phyloP scores from a whole-genome alignment of 2,888 invertebrate genomes.

The Apamea sordens region DNA sequence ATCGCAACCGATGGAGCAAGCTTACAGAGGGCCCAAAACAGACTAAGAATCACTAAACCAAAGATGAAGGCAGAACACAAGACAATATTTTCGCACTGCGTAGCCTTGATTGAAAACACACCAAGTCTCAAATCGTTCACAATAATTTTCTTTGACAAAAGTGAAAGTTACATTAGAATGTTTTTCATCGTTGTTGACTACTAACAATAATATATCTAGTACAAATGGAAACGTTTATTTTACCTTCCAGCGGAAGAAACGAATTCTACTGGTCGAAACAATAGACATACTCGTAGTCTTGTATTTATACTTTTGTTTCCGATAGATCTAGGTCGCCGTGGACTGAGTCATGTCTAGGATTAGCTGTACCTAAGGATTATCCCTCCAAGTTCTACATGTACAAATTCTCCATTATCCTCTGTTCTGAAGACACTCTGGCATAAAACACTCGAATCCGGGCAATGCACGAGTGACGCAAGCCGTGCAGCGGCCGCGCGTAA shows the following conservation, averaged over 20 bases:
- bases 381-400: neutral
- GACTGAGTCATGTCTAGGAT: neutral
- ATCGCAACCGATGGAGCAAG: neutral
- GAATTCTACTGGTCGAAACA: neutral
- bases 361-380: neutral
- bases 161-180: slow-evolving; percentile 40
- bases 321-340: neutral
- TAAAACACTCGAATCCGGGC: slow-evolving; percentile 68
- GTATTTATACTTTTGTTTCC: slow-evolving; percentile 6
- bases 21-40: neutral
- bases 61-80: neutral
- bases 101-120: slow-evolving; percentile 28
- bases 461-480: slow-evolving; percentile 74
- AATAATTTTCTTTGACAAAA: slow-evolving; percentile 33
- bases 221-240: slow-evolving; percentile 1
- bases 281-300: neutral
- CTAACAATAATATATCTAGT: slow-evolving; percentile 2
- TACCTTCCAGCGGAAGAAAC: neutral
- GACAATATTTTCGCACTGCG: neutral
- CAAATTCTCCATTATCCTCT: slow-evolving; percentile 5
- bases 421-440: slow-evolving; percentile 47
- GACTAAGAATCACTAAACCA: neutral
- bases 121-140: slow-evolving; percentile 11
- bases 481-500: slow-evolving; percentile 71
- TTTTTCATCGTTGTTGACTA: slow-evolving; percentile 10